A percentile compares a stretch with the other conserved stretches of the same genome.
These are phyloP conservation scores for Boloria euphrosyne DNA, from an alignment of 2,888 invertebrate genomes.

Conservation along the genomic window DNA sequence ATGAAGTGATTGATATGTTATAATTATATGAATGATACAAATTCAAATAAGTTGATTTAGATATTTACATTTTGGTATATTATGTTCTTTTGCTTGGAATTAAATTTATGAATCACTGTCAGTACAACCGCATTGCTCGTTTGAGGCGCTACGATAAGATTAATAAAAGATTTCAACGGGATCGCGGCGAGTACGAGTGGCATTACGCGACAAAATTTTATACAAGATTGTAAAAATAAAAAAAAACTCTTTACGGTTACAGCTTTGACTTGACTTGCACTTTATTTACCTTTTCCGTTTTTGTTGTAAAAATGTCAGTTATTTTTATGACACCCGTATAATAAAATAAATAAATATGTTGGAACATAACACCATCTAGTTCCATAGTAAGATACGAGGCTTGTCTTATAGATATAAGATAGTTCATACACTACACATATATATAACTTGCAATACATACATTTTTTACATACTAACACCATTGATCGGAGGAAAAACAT, in stretches of 20 bases:
- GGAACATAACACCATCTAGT: too few species aligned
- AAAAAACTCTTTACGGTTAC: not conserved
- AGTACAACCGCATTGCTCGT: conserved; percentile 9
- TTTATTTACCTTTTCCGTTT: too few species aligned
- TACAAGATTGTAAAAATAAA: not conserved
- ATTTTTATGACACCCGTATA: too few species aligned
- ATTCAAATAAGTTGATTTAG: conserved; percentile 4
- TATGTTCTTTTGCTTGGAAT: not conserved
- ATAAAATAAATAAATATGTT: too few species aligned
- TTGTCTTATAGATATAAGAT: too few species aligned
- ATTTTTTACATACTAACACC: too few species aligned
- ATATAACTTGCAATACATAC: too few species aligned
- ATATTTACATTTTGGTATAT: not conserved
- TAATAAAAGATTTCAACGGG: conserved; percentile 37
- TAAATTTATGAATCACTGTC: conserved; percentile 3
- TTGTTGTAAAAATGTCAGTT: too few species aligned
- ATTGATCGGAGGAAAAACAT: too few species aligned
- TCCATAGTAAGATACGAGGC: too few species aligned
- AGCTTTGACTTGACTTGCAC: too few species aligned
- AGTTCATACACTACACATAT: too few species aligned
- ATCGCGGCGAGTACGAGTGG: conserved; percentile 4
- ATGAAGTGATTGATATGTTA: not conserved
- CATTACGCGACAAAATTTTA: conserved; percentile 3
- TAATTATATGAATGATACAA: not conserved
- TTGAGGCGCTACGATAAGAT: conserved; percentile 4